A percentile compares a stretch with the other conserved stretches of the same genome.
These are phyloP conservation scores for Pipistrellus kuhlii DNA, from an alignment of 2,797 vertebrate genomes.

Conservation along the genomic window DNA sequence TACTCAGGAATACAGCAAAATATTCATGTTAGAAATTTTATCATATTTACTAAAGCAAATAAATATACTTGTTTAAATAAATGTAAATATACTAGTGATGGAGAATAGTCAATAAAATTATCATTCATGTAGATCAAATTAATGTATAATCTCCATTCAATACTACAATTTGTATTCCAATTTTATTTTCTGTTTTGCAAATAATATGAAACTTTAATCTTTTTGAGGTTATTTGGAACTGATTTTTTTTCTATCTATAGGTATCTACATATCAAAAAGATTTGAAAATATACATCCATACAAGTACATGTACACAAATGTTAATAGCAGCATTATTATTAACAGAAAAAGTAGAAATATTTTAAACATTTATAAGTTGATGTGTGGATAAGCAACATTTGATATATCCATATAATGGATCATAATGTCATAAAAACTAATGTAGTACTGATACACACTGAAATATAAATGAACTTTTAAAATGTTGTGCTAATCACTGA, in stretches of 20 bases:
- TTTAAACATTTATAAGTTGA: background rate
- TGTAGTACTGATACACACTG: background rate
- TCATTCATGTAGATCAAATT: background rate
- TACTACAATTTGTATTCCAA: background rate
- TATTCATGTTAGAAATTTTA: background rate
- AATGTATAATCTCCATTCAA: background rate
- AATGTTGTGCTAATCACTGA: background rate
- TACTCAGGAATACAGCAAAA: constrained; percentile 30
- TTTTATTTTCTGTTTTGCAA: background rate
- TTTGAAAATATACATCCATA: background rate
- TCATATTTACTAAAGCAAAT: background rate
- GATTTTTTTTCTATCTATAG: background rate
- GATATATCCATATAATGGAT: background rate
- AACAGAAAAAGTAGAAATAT: background rate
- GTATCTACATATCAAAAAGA: background rate
- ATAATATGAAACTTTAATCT: background rate
- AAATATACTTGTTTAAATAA: background rate
- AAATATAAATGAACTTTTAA: background rate
- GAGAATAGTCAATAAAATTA: background rate
- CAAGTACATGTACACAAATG: background rate
- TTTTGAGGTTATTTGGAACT: background rate
- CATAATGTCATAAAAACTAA: background rate
- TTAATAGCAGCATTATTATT: background rate
- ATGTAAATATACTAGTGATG: background rate
- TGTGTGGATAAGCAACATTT: background rate